These are phyloP conservation scores for Spatula versicolor DNA, from an alignment of 2,797 vertebrate species.

Conservation along the genomic window DNA sequence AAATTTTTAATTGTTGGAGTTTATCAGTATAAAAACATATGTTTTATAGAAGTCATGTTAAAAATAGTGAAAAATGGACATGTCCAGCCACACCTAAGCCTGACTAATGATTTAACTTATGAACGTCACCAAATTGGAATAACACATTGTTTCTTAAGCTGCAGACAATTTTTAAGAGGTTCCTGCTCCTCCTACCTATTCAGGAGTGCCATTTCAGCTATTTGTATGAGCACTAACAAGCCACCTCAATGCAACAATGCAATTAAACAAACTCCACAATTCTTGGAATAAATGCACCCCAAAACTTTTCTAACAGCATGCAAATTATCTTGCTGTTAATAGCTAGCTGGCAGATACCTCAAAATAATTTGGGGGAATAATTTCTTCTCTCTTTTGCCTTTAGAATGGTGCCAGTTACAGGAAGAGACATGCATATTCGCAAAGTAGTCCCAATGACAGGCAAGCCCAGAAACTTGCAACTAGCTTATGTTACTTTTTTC, in stretches of 20 bases:
- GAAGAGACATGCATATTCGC: neutral
- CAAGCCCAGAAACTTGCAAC: neutral
- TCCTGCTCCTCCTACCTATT: neutral
- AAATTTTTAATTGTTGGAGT: neutral
- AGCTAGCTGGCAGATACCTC: neutral
- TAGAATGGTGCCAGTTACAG: neutral
- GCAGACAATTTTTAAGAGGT: neutral
- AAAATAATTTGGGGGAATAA: neutral
- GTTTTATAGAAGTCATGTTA: neutral
- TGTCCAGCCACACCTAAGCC: neutral
- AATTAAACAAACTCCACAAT: rapidly evolving
- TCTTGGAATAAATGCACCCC: neutral
- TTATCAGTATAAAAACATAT: neutral
- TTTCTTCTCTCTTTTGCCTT: neutral
- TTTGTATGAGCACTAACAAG: neutral
- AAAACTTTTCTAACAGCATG: neutral
- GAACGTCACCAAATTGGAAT: neutral
- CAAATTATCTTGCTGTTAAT: neutral
- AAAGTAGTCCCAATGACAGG: neutral
- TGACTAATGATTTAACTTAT: neutral
- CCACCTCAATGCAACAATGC: neutral
- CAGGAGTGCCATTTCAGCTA: neutral
- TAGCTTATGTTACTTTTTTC: neutral
- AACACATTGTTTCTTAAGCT: neutral
- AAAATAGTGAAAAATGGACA: neutral